Percentiles rank a stretch among this genome's conserved stretches.
Conservation (phyloP, 2,888 invertebrate species). For the Zele albiditarsus region DNA sequence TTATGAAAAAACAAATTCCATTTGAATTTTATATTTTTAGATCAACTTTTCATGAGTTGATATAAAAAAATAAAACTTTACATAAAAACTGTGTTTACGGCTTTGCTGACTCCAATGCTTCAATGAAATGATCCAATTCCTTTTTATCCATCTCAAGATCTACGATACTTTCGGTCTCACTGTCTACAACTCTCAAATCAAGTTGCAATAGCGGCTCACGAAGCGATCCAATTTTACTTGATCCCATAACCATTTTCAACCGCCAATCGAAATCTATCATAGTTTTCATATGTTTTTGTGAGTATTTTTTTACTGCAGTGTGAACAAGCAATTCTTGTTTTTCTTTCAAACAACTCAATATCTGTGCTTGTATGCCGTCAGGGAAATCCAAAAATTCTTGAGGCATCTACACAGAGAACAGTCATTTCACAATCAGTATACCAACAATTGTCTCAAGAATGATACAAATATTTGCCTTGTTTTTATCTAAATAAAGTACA, state of each 20-base stretch:
- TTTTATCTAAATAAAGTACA: constrained; percentile 59
- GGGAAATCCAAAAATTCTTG: constrained; percentile 63
- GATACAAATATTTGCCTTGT: constrained; percentile 57
- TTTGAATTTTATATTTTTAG: constrained; percentile 38
- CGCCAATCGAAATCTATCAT: constrained; percentile 75
- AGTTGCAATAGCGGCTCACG: constrained; percentile 74
- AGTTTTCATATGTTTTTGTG: constrained; percentile 66
- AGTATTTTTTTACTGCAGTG: constrained; percentile 58
- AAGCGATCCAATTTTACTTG: constrained; percentile 73
- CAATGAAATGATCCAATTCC: constrained; percentile 65
- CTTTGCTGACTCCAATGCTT: constrained; percentile 56
- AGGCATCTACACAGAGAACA: constrained; percentile 61
- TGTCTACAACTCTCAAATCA: constrained; percentile 67
- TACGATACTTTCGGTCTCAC: constrained; percentile 54
- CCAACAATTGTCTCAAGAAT: not conserved
- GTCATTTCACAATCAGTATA: not conserved
- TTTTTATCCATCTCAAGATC: constrained; percentile 63
- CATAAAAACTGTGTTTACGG: constrained; percentile 33
- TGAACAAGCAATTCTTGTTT: constrained; percentile 61
- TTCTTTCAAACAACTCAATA: constrained; percentile 61
- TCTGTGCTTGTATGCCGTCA: constrained; percentile 57
- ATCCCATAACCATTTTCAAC: constrained; percentile 75
- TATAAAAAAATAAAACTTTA: constrained; percentile 34
- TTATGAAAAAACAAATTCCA: not conserved
- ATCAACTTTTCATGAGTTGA: not conserved